Evolutionary conservation across 2,888 invertebrate genomes (phyloP), one percentile per base, ranked within the genome.

Genomic region (Pyrocoelia pectoralis): DNA sequence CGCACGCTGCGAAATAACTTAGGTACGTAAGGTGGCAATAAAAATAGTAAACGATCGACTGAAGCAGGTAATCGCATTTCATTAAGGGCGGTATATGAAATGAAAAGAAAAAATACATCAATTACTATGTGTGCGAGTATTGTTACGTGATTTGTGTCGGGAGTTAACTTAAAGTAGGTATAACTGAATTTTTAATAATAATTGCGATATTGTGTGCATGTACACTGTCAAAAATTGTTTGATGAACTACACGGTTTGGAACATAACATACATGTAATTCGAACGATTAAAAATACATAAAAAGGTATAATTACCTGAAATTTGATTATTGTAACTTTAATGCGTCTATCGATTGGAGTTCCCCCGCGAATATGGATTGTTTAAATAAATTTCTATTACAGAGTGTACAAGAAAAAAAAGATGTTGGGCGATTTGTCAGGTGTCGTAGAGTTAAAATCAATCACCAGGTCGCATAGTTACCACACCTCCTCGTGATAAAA

Each of bases 191-290:
- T 66, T 66, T 59, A 62, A 66, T 59, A 60, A 59, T 69, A 68
- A 68, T 68, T 68, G 66, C 69, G 60, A 68, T 69, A 69, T 68
- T 65, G 69, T 68, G 69, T 69, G 69, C 67, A 54, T 18, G 50
- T 56, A 50, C 51, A 41, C 54, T 56, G 61, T 61, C 60, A 51
- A 61, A 54, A 52, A 33, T 10, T 50, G 8, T 28, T 43, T 56
- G 61, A 61, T 61, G 24, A 61, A 61, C 13, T 38, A 15, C 28
- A 50, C 19, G 2, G 8, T 9, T n/a, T 50, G 43, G 40, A 12
- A 57, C 38, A 24, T 41, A 14, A 12, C 14, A 4, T 15, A 24
- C 4, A 52, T 28, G 52, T 52, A 58, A 51, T 58, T 52, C 38
- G 17, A 38, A 10, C 18, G 28, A 24, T 51, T 51, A 24, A 58